phyloP scores from a whole-genome alignment of 2,113 vertebrate genomes.

The Phalacrocorax brasilianus region DNA sequence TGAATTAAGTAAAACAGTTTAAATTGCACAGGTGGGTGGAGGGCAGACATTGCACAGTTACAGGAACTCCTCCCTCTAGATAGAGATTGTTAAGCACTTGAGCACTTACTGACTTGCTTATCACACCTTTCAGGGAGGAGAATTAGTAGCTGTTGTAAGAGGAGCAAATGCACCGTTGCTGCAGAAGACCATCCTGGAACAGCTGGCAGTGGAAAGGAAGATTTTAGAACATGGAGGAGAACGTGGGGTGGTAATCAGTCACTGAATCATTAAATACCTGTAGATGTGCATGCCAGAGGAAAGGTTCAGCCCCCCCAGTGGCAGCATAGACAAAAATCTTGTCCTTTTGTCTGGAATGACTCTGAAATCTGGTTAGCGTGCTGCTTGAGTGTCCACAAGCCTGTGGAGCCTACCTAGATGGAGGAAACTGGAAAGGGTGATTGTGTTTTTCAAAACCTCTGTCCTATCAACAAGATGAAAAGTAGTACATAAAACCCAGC shows the following conservation, averaged over 20 bases:
- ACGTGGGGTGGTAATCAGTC: conserved; percentile 74
- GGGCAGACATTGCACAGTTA: background rate
- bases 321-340: background rate
- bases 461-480: background rate
- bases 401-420: background rate
- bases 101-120: background rate
- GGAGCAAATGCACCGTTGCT: conserved; percentile 86
- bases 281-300: background rate
- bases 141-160: conserved; percentile 83
- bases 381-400: background rate
- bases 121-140: conserved; percentile 78
- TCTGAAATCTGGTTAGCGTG: background rate
- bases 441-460: background rate
- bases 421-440: background rate
- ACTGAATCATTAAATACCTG: background rate
- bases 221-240: conserved; percentile 74
- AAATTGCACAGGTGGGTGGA: background rate
- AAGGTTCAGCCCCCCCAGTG: background rate
- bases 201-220: conserved; percentile 81
- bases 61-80: background rate
- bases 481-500: background rate
- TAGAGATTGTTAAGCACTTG: background rate
- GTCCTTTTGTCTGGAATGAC: background rate
- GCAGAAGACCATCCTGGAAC: conserved; percentile 85
- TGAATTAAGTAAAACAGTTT: background rate